Base-by-base conservation (phyloP, 53 echinoderm and acorn worm genomes). In the Henricia sp. region DNA sequence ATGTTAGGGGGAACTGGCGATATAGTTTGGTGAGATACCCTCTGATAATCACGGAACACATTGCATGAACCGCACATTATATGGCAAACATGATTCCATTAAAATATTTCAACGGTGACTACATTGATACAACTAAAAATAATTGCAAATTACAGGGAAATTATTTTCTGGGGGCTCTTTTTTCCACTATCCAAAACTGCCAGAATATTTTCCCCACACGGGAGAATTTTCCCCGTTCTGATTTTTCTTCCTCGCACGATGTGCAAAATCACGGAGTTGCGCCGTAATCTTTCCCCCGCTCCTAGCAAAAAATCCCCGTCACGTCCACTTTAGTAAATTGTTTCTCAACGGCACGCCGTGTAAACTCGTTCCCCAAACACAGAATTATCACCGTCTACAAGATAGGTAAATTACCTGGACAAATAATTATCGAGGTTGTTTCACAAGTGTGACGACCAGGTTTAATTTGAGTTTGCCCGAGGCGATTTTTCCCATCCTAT, bases 341-440 rank as follows among this genome's bases (percentile, higher is more conserved):
- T 76, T 76, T 41, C 59, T 76, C 76, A 70, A 10, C 67, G 21
- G 10, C 19, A 3, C 57, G 59, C 38, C 58, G 57, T 56, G 38
- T 76, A 37, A 58, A 57, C 56, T 27, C 26, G 59, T 59, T 59
- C 76, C 30, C 23, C 59, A 56, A 4, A 40, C 38, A 25, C 39
- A 41, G 10, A 42, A 65, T 38, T 56, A 58, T 55, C 57, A 38
- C 42, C 40, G 37, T 25, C 76, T 41, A 40, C 25, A 58, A 57
- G 41, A 40, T 28, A 38, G 76, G 39, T 76, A 76, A 76, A 76
- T 76, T 76, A 76, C 76, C 58, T 58, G 4, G 56, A 76, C 76
- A 80, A 80, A 80, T 80, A 80, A 80, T 80, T 80, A 46, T 64
- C 35, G 64, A 62, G 62, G 80, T 64, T 80, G 80, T 80, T 80